These are phyloP conservation scores for Telmatochromis sp. DNA, from an alignment of 2,113 vertebrate genomes.

Conservation along the genomic window DNA sequence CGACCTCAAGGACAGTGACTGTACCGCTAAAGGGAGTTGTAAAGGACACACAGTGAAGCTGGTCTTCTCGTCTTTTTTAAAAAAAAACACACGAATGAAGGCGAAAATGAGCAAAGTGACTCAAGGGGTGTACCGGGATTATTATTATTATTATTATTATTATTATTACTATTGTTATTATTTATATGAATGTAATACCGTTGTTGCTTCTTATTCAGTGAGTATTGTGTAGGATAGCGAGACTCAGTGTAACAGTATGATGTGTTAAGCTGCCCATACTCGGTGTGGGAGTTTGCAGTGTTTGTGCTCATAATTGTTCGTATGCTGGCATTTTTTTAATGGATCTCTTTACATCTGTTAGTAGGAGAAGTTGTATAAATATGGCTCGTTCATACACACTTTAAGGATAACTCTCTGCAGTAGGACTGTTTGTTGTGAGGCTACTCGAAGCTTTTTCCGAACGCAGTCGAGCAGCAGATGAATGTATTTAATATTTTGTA, in stretches of 20 bases:
- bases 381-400: neutral
- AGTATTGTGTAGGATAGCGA: conserved; percentile 35
- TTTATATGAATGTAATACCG: conserved; percentile 60
- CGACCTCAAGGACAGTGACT: conserved; percentile 11
- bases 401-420: neutral
- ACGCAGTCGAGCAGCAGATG: conserved; percentile 8
- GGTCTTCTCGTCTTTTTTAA: conserved; percentile 49
- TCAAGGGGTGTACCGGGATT: neutral
- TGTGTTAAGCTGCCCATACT: neutral
- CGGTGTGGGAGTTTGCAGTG: conserved; percentile 18
- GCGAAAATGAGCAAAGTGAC: neutral
- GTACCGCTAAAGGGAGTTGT: conserved; percentile 46
- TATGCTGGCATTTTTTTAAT: neutral
- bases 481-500: conserved; percentile 19
- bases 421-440: neutral
- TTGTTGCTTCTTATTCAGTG: conserved; percentile 37
- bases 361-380: conserved; percentile 12
- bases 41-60: conserved; percentile 57
- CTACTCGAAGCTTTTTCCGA: neutral
- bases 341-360: neutral
- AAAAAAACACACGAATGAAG: neutral
- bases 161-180: conserved; percentile 51
- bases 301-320: conserved; percentile 20
- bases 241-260: conserved; percentile 16
- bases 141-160: conserved; percentile 51